Percentiles rank a stretch among this genome's conserved stretches.
Evolutionary conservation across 2,113 vertebrate species (phyloP).

Genomic region (Trochalopteron elliotii): DNA sequence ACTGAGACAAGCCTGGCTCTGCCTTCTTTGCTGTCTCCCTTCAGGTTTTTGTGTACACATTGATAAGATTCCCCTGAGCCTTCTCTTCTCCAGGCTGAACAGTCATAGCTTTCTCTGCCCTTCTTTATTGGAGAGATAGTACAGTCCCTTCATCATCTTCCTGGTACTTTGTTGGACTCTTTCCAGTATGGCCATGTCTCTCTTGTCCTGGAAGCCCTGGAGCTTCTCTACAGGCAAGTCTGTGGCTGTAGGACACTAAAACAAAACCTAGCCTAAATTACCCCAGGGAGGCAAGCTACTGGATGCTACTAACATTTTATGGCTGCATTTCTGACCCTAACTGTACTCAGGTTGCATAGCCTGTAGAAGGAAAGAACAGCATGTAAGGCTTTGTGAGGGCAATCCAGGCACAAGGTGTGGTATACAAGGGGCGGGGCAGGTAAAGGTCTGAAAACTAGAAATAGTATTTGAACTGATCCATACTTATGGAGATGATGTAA

Average conservation of each 20-base stretch:
- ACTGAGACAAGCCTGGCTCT: not conserved
- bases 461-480: not conserved
- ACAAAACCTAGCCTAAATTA: not conserved
- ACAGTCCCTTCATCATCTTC: not conserved
- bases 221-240: not conserved
- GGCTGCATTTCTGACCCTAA: not conserved
- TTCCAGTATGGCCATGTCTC: not conserved
- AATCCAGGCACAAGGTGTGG: not conserved
- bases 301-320: not conserved
- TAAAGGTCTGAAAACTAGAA: not conserved
- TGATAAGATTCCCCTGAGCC: not conserved
- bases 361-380: not conserved
- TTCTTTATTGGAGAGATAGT: not conserved
- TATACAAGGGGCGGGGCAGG: not conserved
- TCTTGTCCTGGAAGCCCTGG: not conserved
- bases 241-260: not conserved
- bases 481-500: not conserved
- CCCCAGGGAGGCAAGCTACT: not conserved
- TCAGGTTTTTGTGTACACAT: not conserved
- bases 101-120: not conserved
- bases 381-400: not conserved
- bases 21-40: not conserved
- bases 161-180: not conserved
- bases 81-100: not conserved
- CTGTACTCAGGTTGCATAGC: not conserved